Evolutionary conservation across 1,140 invertebrate genomes (phyloP), one percentile per base, ranked within the genome.

Genomic region (Drosophila pectinifera): DNA sequence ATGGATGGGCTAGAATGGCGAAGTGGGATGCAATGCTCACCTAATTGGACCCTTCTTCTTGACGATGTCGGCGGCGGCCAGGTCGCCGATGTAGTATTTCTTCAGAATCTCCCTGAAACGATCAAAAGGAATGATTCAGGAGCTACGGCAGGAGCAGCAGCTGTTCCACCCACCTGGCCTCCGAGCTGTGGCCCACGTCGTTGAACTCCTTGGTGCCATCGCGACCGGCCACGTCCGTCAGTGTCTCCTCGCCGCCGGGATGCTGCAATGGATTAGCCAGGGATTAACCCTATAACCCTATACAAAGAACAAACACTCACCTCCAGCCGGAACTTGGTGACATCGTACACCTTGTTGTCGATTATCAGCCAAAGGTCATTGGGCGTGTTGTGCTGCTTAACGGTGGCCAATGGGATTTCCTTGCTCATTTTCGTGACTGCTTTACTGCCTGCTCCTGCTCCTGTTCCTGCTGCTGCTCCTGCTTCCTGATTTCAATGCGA

Each of bases 181-280:
- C 96, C 34, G 94, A 93, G 57, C 96, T 97, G 93, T 98, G 97
- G 0, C 97, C 97, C 39, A 97, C 96, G 93, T 97, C 96, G 91
- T 96, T 95, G 93, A 98, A 98, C n/a, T 93, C 93, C 83, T 95
- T 95, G 28, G 96, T 97, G 3, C 93, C 95, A 93, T 97, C 95
- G 74, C 93, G 93, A n/a, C 96, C 96, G 31, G 94, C 96, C 76
- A 94, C 94, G 74, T 97, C 96, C 34, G 96, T 78, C 7, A 98
- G 91, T 5, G 96, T 94, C 72, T 98, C 96, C 91, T 96, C 96
- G 42, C 97, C 97, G 42, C 97, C 97, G 75, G 97, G 97, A 94
- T 98, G 97, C 96, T 95, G 49, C 20, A 57, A 39, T 22, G 8
- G 11, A 24, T 24, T 41, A 31, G 10, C 28, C 3, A 11, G 31